These are phyloP conservation scores for Actinernus sp. DNA, from an alignment of 92 coral and sea anemone genomes.

Conservation along the genomic window DNA sequence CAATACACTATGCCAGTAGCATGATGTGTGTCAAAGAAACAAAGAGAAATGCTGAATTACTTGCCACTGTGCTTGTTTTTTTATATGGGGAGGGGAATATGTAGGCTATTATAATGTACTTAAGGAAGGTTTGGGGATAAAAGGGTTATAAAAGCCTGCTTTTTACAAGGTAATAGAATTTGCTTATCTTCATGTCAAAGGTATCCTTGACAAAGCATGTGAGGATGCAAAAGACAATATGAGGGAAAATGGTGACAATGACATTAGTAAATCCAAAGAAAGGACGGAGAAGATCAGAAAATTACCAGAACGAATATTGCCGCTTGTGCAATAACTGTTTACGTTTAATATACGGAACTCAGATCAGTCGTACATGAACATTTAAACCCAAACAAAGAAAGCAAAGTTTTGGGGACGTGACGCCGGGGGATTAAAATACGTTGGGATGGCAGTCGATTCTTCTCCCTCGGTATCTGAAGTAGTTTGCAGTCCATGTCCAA, in stretches of 20 bases:
- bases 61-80: constrained; percentile 43
- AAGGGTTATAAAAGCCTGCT: constrained; percentile 24
- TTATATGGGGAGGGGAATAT: constrained; percentile 70
- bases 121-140: constrained; percentile 53
- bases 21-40: constrained; percentile 15
- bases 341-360: no score
- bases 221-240: constrained; percentile 55
- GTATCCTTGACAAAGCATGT: constrained; percentile 53
- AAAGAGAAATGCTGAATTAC: constrained; percentile 18
- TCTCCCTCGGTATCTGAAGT: no score
- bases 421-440: no score
- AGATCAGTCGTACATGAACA: no score
- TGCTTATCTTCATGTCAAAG: constrained; percentile 47
- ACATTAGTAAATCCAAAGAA: no score
- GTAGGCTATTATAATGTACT: constrained; percentile 35
- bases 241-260: constrained; percentile 30
- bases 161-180: constrained; percentile 33
- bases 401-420: no score
- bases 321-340: no score
- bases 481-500: no score
- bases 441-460: no score
- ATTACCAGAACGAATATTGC: no score
- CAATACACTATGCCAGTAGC: constrained; percentile 38
- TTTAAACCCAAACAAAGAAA: no score
- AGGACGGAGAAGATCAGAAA: no score